Base-by-base conservation (phyloP, 2,888 invertebrate genomes). In the Pandemis heparana region DNA sequence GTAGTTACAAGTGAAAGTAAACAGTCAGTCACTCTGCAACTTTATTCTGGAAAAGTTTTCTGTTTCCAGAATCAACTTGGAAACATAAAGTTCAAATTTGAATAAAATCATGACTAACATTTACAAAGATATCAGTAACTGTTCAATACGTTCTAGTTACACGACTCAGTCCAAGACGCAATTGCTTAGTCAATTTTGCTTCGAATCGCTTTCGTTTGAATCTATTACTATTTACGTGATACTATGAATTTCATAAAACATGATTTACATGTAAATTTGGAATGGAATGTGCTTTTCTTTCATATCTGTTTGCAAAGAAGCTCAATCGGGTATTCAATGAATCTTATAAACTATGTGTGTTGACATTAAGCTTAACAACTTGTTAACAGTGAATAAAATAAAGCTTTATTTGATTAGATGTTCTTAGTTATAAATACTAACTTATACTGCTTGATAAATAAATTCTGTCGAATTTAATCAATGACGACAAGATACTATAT, bases 141-240 rank as follows among this genome's bases (percentile, higher is more conserved):
- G 5, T 10, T 46, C 12, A 10, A 46, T 46, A 12, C 12, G 43
- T 0, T 46, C 43, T 46, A 46, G 43, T 5, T 46, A 14, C n/a
- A 48, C 18, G 41, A 38, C 56, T 59, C 14, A 53, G 39, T 43
- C 62, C 62, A 62, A 39, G 38, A 67, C n/a, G 63, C 70, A 51
- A 53, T 63, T 48, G 53, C 39, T 68, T 68, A 59, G 10, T 63
- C 63, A 59, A 68, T 23, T 46, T 61, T 66, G 9, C 32, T 71
- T 18, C 18, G 9, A 72, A 32, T n/a, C 5, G 43, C 41, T 48
- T 65, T 5, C 46, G 48, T 18, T 18, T 7, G 53, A 51, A 48
- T 32, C 4, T 0, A 67, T 63, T 73, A 53, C 46, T 12, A 61
- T 66, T 66, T 60, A 53, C 23, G 23, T 18, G 39, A 62, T 39